These are phyloP conservation scores for Coturnix japonica DNA, from an alignment of 2,113 vertebrate species.

Conservation along the genomic window DNA sequence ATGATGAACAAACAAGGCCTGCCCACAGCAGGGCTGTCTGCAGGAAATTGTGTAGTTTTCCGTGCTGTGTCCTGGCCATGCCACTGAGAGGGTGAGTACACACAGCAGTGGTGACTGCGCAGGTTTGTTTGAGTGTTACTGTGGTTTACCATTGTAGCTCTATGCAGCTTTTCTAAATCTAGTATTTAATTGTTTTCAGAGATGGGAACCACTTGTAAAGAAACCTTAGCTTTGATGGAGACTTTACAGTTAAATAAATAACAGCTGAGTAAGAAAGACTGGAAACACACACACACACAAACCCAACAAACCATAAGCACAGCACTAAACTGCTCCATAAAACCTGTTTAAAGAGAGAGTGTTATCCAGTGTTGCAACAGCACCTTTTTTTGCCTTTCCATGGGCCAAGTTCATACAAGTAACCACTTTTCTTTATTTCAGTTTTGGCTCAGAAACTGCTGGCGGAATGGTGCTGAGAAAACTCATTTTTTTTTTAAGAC, in stretches of 20 bases:
- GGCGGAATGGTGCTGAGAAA: background rate
- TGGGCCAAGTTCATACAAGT: background rate
- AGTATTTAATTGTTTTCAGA: slow-evolving; percentile 27
- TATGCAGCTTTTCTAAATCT: background rate
- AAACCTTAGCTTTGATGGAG: background rate
- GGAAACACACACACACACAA: background rate
- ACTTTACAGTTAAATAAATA: slow-evolving; percentile 55
- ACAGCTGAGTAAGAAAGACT: slow-evolving; percentile 16
- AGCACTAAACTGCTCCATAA: slow-evolving; percentile 40
- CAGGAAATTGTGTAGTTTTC: background rate
- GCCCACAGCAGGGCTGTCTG: background rate
- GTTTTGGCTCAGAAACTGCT: background rate
- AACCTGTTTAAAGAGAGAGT: slow-evolving; percentile 15
- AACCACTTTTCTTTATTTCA: background rate
- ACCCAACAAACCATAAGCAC: background rate
- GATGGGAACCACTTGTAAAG: slow-evolving; percentile 37
- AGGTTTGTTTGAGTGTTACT: background rate
- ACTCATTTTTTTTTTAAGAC: background rate
- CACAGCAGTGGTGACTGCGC: fast-evolving
- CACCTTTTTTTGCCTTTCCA: background rate
- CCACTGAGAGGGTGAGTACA: background rate
- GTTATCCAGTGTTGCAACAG: background rate
- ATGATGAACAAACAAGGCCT: slow-evolving; percentile 24
- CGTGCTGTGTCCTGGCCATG: fast-evolving
- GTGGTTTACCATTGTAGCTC: background rate